Evolutionary conservation across 2,797 vertebrate genomes (phyloP).

Genomic region (Chanos chanos): DNA sequence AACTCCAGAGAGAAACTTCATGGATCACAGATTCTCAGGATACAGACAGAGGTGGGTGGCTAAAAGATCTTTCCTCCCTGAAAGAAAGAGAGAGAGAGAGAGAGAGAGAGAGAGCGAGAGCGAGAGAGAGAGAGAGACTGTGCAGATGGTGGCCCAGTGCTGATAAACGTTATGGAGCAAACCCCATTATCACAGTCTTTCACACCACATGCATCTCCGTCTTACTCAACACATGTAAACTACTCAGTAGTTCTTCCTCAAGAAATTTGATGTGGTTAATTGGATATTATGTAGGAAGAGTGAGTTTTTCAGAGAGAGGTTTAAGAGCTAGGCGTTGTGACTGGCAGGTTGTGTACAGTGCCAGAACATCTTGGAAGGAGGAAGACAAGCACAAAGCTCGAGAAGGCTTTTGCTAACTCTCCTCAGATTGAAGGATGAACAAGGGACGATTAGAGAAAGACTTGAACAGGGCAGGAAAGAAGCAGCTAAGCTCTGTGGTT

Average conservation of each 20-base stretch:
- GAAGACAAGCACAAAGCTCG: conserved; percentile 5
- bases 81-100: too few relatives aligned
- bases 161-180: conserved; percentile 59
- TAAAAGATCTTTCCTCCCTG: too few relatives aligned
- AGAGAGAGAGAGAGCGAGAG: too few relatives aligned
- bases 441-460: conserved; percentile 62
- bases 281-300: conserved; percentile 74
- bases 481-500: background rate
- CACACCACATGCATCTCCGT: conserved; percentile 42
- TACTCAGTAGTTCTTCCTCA: conserved; percentile 48
- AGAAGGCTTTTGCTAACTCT: conserved; percentile 51
- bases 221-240: conserved; percentile 70
- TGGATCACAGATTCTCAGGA: too few relatives aligned
- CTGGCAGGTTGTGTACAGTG: conserved; percentile 73
- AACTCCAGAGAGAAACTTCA: conserved; percentile 66
- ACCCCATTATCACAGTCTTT: conserved; percentile 62
- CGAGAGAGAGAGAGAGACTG: conserved; percentile 60
- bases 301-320: conserved; percentile 65
- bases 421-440: conserved; percentile 67
- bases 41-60: too few relatives aligned
- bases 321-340: conserved; percentile 64
- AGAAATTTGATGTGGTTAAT: conserved; percentile 60
- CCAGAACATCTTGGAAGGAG: conserved; percentile 62
- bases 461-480: conserved; percentile 36
- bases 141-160: conserved; percentile 59